A percentile compares a stretch with the other conserved stretches of the same genome.
Conservation (phyloP, 1,140 invertebrate genomes). For the Palaemon carinicauda region DNA sequence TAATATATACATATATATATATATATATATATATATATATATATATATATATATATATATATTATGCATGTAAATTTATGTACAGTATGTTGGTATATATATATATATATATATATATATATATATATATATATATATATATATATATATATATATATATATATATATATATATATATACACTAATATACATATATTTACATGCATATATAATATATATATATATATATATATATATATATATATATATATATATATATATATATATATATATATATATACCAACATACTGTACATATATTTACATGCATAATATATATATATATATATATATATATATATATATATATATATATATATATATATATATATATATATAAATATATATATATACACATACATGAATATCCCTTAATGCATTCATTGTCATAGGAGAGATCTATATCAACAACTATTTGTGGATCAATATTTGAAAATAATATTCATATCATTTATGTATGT, state of each 20-base stretch:
- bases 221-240: not conserved
- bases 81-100: no score
- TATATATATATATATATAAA: no score
- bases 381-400: no score
- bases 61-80: no score
- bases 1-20: not conserved
- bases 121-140: no score
- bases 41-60: not conserved
- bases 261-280: not conserved
- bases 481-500: no score
- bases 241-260: not conserved
- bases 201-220: not conserved
- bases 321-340: not conserved
- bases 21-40: not conserved
- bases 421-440: no score
- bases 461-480: no score
- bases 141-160: no score
- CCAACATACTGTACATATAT: no score
- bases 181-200: not conserved
- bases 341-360: not conserved
- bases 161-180: not conserved
- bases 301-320: not conserved
- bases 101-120: not conserved
- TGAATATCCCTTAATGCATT: no score
- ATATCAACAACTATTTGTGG: no score